A percentile compares a stretch with the other conserved stretches of the same genome.
These are phyloP conservation scores for Cerastis leucographa DNA, from an alignment of 2,888 invertebrate genomes.

Conservation along the genomic window DNA sequence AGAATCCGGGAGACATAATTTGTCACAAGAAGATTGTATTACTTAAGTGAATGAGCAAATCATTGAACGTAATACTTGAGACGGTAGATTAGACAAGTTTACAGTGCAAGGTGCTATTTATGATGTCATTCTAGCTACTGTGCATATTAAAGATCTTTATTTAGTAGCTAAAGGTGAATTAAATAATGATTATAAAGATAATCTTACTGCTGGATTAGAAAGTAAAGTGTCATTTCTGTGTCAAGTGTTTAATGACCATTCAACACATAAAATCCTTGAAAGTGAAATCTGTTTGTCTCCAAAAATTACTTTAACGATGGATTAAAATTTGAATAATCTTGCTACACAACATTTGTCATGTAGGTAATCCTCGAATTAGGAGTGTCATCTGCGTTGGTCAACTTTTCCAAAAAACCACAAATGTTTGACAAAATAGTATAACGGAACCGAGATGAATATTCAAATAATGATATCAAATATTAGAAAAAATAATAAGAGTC, in stretches of 20 bases:
- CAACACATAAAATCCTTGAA: not conserved
- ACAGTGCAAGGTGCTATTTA: constrained; percentile 41
- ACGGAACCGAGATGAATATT: not conserved
- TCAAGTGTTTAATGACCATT: constrained; percentile 5
- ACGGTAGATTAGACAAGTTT: constrained; percentile 36
- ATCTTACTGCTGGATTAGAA: constrained; percentile 38
- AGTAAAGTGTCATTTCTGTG: constrained; percentile 38
- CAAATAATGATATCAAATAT: not conserved
- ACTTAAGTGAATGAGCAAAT: constrained; percentile 62
- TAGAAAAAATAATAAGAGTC: not conserved
- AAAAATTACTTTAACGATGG: not conserved
- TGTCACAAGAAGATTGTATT: constrained; percentile 62
- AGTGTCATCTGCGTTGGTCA: constrained; percentile 3
- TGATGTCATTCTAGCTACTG: constrained; percentile 48
- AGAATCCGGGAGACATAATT: constrained; percentile 62
- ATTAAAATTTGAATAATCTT: constrained; percentile 24
- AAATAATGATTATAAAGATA: constrained; percentile 30
- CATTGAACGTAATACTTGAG: constrained; percentile 51
- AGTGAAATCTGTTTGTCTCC: constrained; percentile 35
- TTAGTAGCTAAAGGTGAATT: constrained; percentile 22
- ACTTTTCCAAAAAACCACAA: not conserved
- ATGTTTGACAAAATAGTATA: not conserved
- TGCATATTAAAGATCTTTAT: constrained; percentile 25
- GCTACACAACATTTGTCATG: constrained; percentile 14
- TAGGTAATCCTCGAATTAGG: constrained; percentile 41